A percentile compares a stretch with the other conserved stretches of the same genome.
Evolutionary conservation across 2,797 vertebrate species (phyloP).

Genomic region (Spinibarbus caldwelli): DNA sequence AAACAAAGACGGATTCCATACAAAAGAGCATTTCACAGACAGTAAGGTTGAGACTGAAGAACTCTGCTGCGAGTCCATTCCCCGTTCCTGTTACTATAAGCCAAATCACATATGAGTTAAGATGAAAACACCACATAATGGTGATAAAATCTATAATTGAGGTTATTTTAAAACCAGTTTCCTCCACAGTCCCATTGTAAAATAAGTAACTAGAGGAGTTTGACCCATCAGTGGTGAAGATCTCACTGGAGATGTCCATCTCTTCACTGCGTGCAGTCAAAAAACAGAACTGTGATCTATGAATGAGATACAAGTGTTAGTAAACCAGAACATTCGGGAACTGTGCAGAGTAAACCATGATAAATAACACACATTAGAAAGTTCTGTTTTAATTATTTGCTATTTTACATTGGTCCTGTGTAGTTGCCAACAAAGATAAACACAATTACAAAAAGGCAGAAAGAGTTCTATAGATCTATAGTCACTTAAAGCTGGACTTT

Average conservation of each 20-base stretch:
- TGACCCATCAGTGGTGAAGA: background rate
- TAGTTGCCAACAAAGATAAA: no score
- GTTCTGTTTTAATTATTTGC: background rate
- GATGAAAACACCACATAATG: background rate
- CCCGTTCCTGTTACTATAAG: constrained; percentile 13
- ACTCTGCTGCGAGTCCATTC: background rate
- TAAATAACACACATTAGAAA: background rate
- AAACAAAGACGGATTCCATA: background rate
- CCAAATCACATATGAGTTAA: background rate
- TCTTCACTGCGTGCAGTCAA: no score
- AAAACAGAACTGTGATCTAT: background rate
- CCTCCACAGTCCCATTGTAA: background rate
- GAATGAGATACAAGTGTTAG: background rate
- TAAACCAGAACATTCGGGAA: background rate
- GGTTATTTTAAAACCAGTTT: background rate
- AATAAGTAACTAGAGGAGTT: background rate
- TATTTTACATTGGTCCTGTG: background rate
- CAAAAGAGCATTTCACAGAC: background rate
- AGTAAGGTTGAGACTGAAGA: background rate
- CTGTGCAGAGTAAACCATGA: background rate
- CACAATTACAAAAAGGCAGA: no score
- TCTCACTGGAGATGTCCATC: background rate
- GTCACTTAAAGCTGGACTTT: background rate
- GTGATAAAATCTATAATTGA: no score
- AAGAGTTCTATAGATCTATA: no score